A percentile compares a stretch with the other conserved stretches of the same genome.
Conservation (phyloP, 2,888 invertebrate genomes). For the Orchestes rusci region DNA sequence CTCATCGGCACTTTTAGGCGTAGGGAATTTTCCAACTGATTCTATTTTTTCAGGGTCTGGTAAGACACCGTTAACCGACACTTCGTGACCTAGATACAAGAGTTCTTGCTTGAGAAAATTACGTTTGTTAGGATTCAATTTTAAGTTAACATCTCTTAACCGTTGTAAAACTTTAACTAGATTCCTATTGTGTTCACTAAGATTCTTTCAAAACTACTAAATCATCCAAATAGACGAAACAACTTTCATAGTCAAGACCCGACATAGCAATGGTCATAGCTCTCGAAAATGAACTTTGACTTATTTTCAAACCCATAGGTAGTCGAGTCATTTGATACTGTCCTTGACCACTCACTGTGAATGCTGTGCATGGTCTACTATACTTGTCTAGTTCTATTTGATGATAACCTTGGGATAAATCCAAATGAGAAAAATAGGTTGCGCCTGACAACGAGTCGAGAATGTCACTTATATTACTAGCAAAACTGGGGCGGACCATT, state of each 20-base stretch:
- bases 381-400: conserved; percentile 26
- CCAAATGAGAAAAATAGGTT: conserved; percentile 8
- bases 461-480: conserved; percentile 28
- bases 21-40: conserved; percentile 22
- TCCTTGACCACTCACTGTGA: conserved; percentile 26
- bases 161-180: conserved; percentile 10
- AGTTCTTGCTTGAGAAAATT: conserved; percentile 21
- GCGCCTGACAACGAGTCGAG: conserved; percentile 27
- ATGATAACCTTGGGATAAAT: conserved; percentile 29
- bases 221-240: conserved; percentile 20
- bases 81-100: conserved; percentile 23
- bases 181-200: conserved; percentile 24
- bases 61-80: conserved; percentile 19
- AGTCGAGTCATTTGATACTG: conserved; percentile 32
- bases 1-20: conserved; percentile 20
- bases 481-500: conserved; percentile 26
- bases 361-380: conserved; percentile 27
- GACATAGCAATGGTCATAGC: conserved; percentile 29
- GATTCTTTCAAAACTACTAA: conserved; percentile 27
- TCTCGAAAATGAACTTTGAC: conserved; percentile 28
- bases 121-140: conserved; percentile 15
- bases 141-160: conserved; percentile 14
- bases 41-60: too few species aligned
- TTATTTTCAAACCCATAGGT: conserved; percentile 30
- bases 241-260: conserved; percentile 22